Evolutionary conservation across 2,888 invertebrate species (phyloP).

Genomic region (Oeneis ivallda): DNA sequence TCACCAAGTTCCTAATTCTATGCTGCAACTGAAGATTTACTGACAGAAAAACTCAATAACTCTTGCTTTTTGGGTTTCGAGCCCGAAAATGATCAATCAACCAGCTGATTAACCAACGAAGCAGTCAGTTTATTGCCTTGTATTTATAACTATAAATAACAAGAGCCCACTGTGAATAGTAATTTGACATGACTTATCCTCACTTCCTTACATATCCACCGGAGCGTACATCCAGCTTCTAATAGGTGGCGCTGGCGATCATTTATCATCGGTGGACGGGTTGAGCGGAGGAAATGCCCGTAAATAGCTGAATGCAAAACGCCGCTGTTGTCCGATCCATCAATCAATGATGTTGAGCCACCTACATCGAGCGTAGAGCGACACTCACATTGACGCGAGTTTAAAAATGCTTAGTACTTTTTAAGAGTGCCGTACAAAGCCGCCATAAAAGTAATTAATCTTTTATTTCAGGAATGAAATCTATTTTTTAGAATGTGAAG

Average conservation of each 20-base stretch:
- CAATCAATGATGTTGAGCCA: slow-evolving; percentile 62
- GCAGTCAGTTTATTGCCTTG: too few relatives aligned
- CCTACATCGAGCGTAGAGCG: slow-evolving; percentile 27
- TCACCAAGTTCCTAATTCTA: too few relatives aligned
- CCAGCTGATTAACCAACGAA: too few relatives aligned
- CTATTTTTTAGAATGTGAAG: too few relatives aligned
- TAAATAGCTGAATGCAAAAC: slow-evolving; percentile 81
- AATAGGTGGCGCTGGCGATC: slow-evolving; percentile 62
- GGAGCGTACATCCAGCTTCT: slow-evolving; percentile 58
- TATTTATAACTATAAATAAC: neutral
- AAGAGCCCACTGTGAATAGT: slow-evolving; percentile 38
- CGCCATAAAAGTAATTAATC: too few relatives aligned
- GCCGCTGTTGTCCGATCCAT: slow-evolving; percentile 76
- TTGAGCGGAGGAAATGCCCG: slow-evolving; percentile 79
- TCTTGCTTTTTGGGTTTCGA: too few relatives aligned
- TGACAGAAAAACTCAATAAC: too few relatives aligned
- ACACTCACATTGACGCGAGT: slow-evolving; percentile 5
- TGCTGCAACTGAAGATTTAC: too few relatives aligned
- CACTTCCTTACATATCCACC: slow-evolving; percentile 50
- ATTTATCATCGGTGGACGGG: slow-evolving; percentile 77
- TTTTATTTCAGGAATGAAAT: too few relatives aligned
- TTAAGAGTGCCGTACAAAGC: too few relatives aligned
- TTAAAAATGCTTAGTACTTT: slow-evolving; percentile 1
- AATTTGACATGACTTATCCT: slow-evolving; percentile 45
- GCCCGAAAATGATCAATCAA: too few relatives aligned